Evolutionary conservation across 2,888 invertebrate species (phyloP).

Genomic region (Scrobipalpa atriplicella): DNA sequence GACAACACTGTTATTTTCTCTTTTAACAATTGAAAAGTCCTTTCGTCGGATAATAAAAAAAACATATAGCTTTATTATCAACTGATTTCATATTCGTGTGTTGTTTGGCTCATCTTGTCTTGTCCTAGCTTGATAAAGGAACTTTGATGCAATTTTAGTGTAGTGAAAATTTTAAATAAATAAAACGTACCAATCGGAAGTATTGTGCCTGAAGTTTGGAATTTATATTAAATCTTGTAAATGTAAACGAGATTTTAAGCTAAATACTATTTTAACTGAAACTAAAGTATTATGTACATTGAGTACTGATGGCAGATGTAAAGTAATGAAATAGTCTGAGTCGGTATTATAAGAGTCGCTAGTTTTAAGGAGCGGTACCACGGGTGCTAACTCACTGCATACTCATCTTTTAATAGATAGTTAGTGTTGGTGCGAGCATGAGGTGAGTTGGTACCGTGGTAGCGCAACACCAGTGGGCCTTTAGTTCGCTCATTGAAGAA

Average conservation of each 20-base stretch:
- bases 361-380: constrained; percentile 11
- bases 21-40: background rate
- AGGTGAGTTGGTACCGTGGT: background rate
- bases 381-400: background rate
- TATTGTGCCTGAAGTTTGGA: constrained; percentile 41
- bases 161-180: background rate
- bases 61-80: no score
- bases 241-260: background rate
- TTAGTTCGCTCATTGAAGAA: background rate
- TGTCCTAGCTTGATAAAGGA: background rate
- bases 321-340: constrained; percentile 22
- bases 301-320: constrained; percentile 13
- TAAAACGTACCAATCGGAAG: constrained; percentile 32
- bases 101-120: background rate
- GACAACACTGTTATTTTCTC: background rate
- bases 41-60: no score
- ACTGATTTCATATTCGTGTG: no score
- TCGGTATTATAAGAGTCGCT: constrained; percentile 20
- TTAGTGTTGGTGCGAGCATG: background rate
- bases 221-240: constrained; percentile 30
- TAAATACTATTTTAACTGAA: constrained; percentile 11
- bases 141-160: background rate
- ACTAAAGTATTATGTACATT: constrained; percentile 24
- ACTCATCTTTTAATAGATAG: background rate
- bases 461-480: constrained; percentile 1